Conservation (phyloP, 2,113 vertebrate species). For the Ctenodactylus gundi region DNA sequence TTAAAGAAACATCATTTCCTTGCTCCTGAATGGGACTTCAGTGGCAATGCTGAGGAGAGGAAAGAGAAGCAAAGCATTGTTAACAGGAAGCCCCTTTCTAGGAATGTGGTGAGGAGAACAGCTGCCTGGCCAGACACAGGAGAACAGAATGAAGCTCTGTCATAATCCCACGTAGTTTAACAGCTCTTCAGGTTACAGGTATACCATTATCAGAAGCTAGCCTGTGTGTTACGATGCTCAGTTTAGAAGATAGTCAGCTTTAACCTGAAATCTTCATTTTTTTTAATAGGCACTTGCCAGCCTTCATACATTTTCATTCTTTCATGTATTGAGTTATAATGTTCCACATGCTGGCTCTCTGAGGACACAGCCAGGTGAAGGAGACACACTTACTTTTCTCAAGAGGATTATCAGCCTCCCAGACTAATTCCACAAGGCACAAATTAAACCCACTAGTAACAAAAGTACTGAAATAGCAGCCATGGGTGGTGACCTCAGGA, state of each 20-base stretch:
- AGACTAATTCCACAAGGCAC: background rate
- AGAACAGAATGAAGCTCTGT: background rate
- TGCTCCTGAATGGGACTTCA: background rate
- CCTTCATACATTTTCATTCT: background rate
- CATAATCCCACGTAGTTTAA: background rate
- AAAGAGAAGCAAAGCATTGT: too few relatives aligned
- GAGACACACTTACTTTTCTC: background rate
- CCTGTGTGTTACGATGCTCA: background rate
- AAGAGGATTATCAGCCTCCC: background rate
- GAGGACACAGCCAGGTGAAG: background rate
- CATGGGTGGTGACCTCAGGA: background rate
- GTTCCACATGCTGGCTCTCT: background rate
- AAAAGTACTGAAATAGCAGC: background rate
- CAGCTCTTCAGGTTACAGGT: background rate
- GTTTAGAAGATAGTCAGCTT: background rate
- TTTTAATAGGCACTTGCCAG: background rate
- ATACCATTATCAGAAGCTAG: background rate
- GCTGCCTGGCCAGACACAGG: background rate
- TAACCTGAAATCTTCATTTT: background rate
- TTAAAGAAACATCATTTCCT: background rate
- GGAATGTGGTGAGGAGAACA: background rate
- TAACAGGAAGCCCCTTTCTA: background rate
- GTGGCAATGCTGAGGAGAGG: background rate
- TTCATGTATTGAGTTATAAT: background rate
- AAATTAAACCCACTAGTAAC: background rate